Conservation (phyloP, 2,797 vertebrate genomes). For the Odontamblyopus lacepedii region DNA sequence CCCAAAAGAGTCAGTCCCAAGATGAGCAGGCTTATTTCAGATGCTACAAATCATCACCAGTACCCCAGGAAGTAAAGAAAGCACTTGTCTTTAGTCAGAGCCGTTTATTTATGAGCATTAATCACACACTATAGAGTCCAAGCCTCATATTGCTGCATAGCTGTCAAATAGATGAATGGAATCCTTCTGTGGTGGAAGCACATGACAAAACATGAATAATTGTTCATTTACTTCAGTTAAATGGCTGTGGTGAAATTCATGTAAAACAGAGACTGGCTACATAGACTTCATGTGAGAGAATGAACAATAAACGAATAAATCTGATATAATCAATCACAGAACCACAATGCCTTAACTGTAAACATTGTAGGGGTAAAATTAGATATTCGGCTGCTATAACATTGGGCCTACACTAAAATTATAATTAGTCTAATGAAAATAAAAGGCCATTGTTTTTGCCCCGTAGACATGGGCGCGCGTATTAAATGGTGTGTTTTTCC, state of each 20-base stretch:
- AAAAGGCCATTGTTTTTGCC: neutral
- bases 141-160: slow-evolving; percentile 3
- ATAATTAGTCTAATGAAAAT: neutral
- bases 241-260: slow-evolving; percentile 49
- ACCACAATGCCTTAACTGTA: neutral
- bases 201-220: slow-evolving; percentile 53
- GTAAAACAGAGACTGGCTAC: slow-evolving; percentile 39
- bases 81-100: slow-evolving; percentile 41
- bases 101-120: slow-evolving; percentile 64
- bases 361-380: neutral
- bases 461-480: neutral
- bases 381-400: neutral
- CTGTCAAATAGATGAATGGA: slow-evolving; percentile 61
- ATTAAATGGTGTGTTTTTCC: neutral
- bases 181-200: slow-evolving; percentile 47
- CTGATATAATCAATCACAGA: neutral
- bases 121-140: slow-evolving; percentile 37
- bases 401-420: too few relatives aligned
- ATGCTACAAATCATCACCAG: slow-evolving; percentile 36
- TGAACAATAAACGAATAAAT: slow-evolving; percentile 1
- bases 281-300: slow-evolving; percentile 9
- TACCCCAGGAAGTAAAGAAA: slow-evolving; percentile 56
- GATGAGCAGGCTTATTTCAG: slow-evolving; percentile 43
- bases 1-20: slow-evolving; percentile 54
- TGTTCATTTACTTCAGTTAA: slow-evolving; percentile 48